A percentile compares a stretch with the other conserved stretches of the same genome.
Evolutionary conservation across 2,113 vertebrate species (phyloP).

Genomic region (Albula glossodonta): DNA sequence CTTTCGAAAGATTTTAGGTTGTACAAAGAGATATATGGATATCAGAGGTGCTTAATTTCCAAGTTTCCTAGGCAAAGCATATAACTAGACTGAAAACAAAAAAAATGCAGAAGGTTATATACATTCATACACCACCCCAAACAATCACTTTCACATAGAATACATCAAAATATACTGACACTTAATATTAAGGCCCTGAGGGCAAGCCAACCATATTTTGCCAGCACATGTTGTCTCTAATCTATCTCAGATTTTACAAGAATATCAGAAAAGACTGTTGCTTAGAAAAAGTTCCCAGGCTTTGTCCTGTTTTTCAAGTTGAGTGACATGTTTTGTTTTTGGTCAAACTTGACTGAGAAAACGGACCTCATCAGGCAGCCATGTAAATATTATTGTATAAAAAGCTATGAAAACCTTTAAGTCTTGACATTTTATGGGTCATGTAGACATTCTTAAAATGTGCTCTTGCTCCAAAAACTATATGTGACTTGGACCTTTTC

Average conservation of each 20-base stretch:
- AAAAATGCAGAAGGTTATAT: conserved; percentile 56
- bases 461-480: background rate
- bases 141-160: conserved; percentile 38
- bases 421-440: no score
- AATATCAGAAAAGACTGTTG: background rate
- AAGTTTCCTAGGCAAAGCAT: conserved; percentile 46
- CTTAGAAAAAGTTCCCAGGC: background rate
- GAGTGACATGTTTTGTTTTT: background rate
- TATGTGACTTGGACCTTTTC: background rate
- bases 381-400: background rate
- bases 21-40: conserved; percentile 31
- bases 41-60: conserved; percentile 38
- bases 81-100: conserved; percentile 7
- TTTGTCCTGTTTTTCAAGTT: background rate
- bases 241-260: background rate
- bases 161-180: conserved; percentile 8
- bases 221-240: background rate
- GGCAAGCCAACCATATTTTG: background rate
- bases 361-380: background rate
- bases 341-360: background rate
- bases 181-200: background rate
- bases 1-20: conserved; percentile 42
- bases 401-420: no score
- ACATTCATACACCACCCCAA: conserved; percentile 62
- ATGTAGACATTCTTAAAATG: background rate